Percentiles rank a stretch among this genome's conserved stretches.
phyloP scores from a whole-genome alignment of 2,113 vertebrate species.

The human (Homo sapiens) region DNA sequence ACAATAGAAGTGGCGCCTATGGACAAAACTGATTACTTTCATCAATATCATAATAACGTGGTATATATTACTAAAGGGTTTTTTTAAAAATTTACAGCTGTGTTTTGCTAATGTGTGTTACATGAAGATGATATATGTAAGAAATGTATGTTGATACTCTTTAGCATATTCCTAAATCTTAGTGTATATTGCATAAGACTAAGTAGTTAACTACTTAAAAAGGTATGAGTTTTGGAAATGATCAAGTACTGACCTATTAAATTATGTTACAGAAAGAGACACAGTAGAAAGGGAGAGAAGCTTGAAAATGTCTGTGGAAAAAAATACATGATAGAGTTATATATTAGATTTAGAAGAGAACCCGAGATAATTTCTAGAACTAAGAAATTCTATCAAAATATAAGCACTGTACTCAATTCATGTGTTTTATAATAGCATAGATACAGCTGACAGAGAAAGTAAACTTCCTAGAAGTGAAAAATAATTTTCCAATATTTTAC shows the following conservation, averaged over 20 bases:
- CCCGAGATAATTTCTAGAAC: neutral
- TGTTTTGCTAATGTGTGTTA: neutral
- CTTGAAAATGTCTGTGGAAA: neutral
- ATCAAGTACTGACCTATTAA: neutral
- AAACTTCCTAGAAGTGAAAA: neutral
- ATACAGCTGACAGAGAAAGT: neutral
- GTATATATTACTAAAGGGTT: neutral
- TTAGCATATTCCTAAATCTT: neutral
- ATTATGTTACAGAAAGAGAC: neutral
- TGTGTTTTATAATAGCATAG: neutral
- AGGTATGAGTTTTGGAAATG: neutral
- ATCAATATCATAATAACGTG: neutral
- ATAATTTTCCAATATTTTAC: neutral
- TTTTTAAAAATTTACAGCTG: neutral
- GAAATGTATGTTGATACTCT: neutral
- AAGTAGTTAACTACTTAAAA: neutral
- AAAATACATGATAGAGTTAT: neutral
- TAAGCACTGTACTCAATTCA: neutral
- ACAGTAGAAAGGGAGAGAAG: neutral
- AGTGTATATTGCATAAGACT: neutral
- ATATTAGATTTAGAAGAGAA: neutral
- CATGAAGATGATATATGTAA: neutral
- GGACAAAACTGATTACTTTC: neutral
- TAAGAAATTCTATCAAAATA: neutral
- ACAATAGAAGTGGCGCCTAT: neutral